These are phyloP conservation scores for Malurus elegans DNA, from an alignment of 2,113 vertebrate genomes.

Conservation along the genomic window DNA sequence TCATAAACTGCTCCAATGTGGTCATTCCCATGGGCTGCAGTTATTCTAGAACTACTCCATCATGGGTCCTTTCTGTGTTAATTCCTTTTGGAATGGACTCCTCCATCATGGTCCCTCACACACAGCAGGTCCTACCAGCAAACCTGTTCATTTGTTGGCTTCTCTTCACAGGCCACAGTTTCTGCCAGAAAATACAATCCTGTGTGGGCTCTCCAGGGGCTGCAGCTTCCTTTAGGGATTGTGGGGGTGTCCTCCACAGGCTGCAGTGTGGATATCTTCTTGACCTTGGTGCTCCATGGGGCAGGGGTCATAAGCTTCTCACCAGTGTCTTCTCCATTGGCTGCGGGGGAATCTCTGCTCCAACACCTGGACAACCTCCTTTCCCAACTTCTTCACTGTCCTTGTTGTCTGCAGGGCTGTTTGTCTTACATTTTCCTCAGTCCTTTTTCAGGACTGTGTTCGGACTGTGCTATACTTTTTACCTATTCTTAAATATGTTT, in stretches of 20 bases:
- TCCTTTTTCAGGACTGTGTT: not conserved
- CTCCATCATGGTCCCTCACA: accelerated
- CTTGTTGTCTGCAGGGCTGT: not conserved
- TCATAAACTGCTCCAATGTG: not conserved
- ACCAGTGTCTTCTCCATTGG: not conserved
- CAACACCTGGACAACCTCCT: not conserved
- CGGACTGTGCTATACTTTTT: not conserved
- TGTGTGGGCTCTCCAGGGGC: accelerated
- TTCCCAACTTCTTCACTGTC: not conserved
- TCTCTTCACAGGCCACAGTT: not conserved
- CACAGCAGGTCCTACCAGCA: not conserved
- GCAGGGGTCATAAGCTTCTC: accelerated
- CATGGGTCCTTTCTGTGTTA: not conserved
- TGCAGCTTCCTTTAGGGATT: not conserved
- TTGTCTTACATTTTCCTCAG: not conserved
- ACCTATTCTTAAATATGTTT: not conserved
- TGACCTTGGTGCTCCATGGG: not conserved
- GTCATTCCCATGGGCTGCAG: not conserved
- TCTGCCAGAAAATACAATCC: not conserved
- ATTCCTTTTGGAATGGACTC: not conserved
- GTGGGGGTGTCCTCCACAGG: accelerated
- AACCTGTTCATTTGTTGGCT: not conserved
- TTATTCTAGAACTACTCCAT: not conserved
- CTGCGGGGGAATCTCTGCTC: not conserved
- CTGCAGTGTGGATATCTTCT: not conserved